A percentile compares a stretch with the other conserved stretches of the same genome.
phyloP scores from a whole-genome alignment of 1,140 invertebrate genomes.

The Drosophila lowei region DNA sequence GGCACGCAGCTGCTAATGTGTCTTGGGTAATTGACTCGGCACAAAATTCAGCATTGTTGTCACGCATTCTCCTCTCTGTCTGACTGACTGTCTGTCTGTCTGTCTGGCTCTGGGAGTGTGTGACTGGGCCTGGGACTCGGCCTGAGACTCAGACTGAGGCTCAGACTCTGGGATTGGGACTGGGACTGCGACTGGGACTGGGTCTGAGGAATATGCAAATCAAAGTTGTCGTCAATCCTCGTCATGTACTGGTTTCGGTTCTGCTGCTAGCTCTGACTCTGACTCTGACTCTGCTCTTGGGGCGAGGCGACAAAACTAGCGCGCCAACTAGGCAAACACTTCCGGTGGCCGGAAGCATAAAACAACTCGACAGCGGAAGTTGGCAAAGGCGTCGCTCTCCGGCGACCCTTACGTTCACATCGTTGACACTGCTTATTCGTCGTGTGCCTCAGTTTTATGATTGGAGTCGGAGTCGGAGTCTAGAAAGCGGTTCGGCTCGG shows the following conservation, averaged over 20 bases:
- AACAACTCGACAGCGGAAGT: constrained; percentile 81
- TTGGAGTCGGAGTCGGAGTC: constrained; percentile 44
- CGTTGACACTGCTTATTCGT: neutral
- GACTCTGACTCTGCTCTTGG: constrained; percentile 1
- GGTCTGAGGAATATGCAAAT: constrained; percentile 67
- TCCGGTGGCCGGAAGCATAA: constrained; percentile 80
- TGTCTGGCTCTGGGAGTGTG: constrained; percentile 1
- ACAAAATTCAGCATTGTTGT: constrained; percentile 75
- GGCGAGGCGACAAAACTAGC: constrained; percentile 76
- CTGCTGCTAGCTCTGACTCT: neutral
- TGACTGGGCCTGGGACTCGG: neutral
- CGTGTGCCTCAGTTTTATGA: constrained; percentile 48
- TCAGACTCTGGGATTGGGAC: neutral
- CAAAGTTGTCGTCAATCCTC: constrained; percentile 64
- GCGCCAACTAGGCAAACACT: constrained; percentile 81
- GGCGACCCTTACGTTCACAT: neutral
- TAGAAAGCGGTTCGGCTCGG: constrained; percentile 11
- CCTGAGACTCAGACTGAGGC: neutral
- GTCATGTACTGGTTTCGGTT: constrained; percentile 21
- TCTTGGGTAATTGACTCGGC: constrained; percentile 77
- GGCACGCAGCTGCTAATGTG: constrained; percentile 73
- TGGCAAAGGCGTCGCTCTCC: constrained; percentile 46
- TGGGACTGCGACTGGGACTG: constrained; percentile 2
- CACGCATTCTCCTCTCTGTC: constrained; percentile 41
- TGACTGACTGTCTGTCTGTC: neutral